These are phyloP conservation scores for Caenorhabditis sinica DNA, from an alignment of 2,888 invertebrate genomes.

Conservation along the genomic window DNA sequence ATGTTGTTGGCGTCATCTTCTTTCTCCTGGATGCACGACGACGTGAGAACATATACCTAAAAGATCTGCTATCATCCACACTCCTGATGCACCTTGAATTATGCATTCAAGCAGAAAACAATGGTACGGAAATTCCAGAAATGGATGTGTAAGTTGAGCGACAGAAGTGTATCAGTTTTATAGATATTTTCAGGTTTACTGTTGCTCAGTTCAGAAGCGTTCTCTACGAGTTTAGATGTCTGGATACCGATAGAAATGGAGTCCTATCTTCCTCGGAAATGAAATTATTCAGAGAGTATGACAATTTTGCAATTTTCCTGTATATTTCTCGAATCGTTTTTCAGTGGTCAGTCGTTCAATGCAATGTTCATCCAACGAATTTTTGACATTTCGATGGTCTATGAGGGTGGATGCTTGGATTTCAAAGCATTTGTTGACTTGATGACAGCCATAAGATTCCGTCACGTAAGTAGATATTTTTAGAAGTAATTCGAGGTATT, in stretches of 20 bases:
- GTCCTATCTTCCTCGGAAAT: constrained; percentile 45
- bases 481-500: too few relatives aligned
- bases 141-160: constrained; percentile 25
- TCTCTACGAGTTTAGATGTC: constrained; percentile 54
- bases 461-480: constrained; percentile 41
- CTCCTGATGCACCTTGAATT: constrained; percentile 48
- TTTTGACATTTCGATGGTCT: constrained; percentile 53
- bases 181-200: constrained; percentile 40
- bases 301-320: too few relatives aligned
- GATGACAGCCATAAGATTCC: constrained; percentile 48
- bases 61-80: constrained; percentile 52
- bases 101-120: constrained; percentile 47
- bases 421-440: constrained; percentile 67
- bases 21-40: constrained; percentile 57
- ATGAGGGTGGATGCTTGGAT: constrained; percentile 52
- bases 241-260: constrained; percentile 53
- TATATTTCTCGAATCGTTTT: not conserved
- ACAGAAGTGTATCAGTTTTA: not conserved
- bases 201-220: constrained; percentile 15
- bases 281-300: constrained; percentile 46
- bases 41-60: constrained; percentile 18
- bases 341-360: constrained; percentile 51
- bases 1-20: constrained; percentile 49
- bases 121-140: constrained; percentile 10
- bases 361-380: constrained; percentile 44